Percentiles rank a stretch among this genome's conserved stretches.
Evolutionary conservation across 2,113 vertebrate species (phyloP).

Genomic region (Chaetodon auriga): DNA sequence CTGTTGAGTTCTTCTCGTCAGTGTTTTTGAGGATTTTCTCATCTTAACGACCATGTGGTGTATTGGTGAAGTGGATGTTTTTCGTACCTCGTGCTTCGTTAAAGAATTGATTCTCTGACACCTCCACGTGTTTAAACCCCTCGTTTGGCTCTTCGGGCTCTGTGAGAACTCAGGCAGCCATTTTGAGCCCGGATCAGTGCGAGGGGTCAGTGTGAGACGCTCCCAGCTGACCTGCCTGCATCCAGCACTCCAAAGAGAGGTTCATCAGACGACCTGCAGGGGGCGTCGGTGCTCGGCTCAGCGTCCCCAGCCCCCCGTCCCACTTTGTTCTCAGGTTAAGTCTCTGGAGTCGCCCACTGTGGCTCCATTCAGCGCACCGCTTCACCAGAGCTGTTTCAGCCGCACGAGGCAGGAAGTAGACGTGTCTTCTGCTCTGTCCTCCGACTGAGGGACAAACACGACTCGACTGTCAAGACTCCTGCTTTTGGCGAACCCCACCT

Average conservation of each 20-base stretch:
- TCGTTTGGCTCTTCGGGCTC: background rate
- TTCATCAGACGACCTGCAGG: slow-evolving; percentile 63
- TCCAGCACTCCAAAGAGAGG: slow-evolving; percentile 9
- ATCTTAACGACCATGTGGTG: too few species aligned
- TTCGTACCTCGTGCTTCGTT: too few species aligned
- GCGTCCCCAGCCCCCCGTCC: slow-evolving; percentile 28
- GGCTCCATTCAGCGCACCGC: slow-evolving; percentile 19
- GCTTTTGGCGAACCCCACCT: too few species aligned
- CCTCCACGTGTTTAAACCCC: background rate
- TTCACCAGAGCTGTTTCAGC: slow-evolving; percentile 1
- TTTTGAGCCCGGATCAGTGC: too few species aligned
- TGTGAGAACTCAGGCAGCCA: too few species aligned
- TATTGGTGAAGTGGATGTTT: too few species aligned
- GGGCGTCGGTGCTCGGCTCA: slow-evolving; percentile 53
- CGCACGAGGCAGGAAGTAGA: background rate
- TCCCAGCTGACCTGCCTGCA: background rate
- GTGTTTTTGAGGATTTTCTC: too few species aligned
- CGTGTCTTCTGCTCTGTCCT: too few species aligned
- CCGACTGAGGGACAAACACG: too few species aligned
- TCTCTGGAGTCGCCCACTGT: slow-evolving; percentile 8
- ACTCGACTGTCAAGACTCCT: slow-evolving; percentile 42
- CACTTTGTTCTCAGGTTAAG: slow-evolving; percentile 37
- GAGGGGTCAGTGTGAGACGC: slow-evolving; percentile 18
- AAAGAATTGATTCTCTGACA: too few species aligned
- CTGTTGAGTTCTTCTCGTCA: too few species aligned